Evolutionary conservation across 2,797 vertebrate species (phyloP), one percentile per base, ranked within the genome.

Genomic region (Discoglossus pictus): DNA sequence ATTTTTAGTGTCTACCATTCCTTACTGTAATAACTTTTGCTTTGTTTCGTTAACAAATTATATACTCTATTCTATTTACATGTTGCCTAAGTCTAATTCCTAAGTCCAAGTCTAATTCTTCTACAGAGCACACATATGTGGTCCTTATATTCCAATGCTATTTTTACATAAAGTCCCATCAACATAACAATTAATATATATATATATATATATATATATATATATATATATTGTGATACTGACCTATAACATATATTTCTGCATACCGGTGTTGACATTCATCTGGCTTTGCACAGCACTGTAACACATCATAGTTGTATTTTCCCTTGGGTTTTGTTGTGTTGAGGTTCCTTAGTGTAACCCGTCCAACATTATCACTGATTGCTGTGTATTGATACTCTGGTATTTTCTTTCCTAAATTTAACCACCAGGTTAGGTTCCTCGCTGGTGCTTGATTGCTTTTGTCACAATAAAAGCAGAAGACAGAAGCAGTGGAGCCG

Each of bases 211-310:
- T n/a, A n/a, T n/a, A n/a, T n/a, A n/a, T n/a, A n/a, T n/a, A n/a
- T n/a, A n/a, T n/a, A n/a, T n/a, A n/a, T n/a, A n/a, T n/a, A n/a
- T n/a, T n/a, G 2, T 36, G 87, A 91, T 79, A 97, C n/a, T n/a
- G n/a, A n/a, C 97, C 95, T 69, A 96, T 81, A 6, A 93, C 88
- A 34, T 89, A 94, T 48, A 99, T 80, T 74, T 92, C 91, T 53
- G 92, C 92, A 43, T 97, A 97, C 24, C 89, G 87, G 7, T 83
- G 82, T 63, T 78, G 84, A 70, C 91, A 93, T 11, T 84, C 82
- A 44, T 79, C 77, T 1, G 73, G 78, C n/a, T 76, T 60, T n/a
- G 79, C 73, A 42, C 92, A 94, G 71, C 96, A 98, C 73, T 87
- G 91, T 72, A 99, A 80, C 0, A 91, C 76, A 1, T 93, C 86